These are phyloP conservation scores for Gymnocypris eckloni DNA, from an alignment of 2,797 vertebrate species.

Conservation along the genomic window DNA sequence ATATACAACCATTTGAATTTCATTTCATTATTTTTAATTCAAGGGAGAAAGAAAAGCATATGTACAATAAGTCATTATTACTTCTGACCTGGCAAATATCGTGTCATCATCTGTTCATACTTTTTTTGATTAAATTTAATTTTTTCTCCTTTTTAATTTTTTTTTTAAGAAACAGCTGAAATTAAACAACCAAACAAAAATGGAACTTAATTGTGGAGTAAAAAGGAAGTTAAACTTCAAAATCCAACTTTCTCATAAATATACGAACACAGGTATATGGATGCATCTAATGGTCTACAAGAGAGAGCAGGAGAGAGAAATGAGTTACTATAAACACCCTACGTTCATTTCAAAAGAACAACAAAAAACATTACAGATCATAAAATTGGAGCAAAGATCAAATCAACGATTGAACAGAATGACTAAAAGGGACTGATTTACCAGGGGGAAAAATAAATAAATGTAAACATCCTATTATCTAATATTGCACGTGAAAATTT, in stretches of 20 bases:
- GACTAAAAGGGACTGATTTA: conserved; percentile 54
- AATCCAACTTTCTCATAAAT: conserved; percentile 67
- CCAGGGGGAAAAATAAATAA: conserved; percentile 31
- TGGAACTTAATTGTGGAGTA: conserved; percentile 68
- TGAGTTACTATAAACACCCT: conserved; percentile 60
- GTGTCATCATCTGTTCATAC: conserved; percentile 81
- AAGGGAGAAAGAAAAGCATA: conserved; percentile 86
- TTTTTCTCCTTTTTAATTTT: conserved; percentile 71
- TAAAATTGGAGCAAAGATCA: conserved; percentile 55
- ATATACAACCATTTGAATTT: conserved; percentile 89
- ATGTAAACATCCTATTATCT: conserved; percentile 67
- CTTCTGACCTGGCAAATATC: conserved; percentile 90
- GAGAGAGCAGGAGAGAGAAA: conserved; percentile 65
- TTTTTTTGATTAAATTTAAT: conserved; percentile 52
- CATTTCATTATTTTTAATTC: conserved; percentile 82
- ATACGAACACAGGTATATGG: conserved; percentile 73
- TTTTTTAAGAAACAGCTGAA: conserved; percentile 76
- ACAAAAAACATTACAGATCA: conserved; percentile 39
- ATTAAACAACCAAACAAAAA: conserved; percentile 64
- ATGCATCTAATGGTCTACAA: conserved; percentile 72
- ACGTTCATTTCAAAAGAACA: conserved; percentile 59
- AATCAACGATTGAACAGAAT: conserved; percentile 51
- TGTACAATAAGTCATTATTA: conserved; percentile 95
- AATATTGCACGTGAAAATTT: conserved; percentile 71
- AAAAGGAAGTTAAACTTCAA: conserved; percentile 63